phyloP scores from a whole-genome alignment of 2,113 vertebrate species.

The Bettongia penicillata region DNA sequence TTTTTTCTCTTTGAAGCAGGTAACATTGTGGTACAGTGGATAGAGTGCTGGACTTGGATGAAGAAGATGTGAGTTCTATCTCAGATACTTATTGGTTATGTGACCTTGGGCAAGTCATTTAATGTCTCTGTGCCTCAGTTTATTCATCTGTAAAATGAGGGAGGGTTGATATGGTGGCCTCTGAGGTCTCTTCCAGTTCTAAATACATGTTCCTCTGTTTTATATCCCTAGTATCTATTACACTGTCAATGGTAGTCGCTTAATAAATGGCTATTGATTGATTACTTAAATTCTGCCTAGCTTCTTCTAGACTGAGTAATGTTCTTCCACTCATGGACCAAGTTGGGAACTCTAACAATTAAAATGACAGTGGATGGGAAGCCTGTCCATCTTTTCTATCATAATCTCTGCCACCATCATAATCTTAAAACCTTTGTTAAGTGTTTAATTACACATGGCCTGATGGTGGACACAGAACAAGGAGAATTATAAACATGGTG shows the following conservation, averaged over 20 bases:
- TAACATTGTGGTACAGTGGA: not conserved
- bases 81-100: not conserved
- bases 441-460: conserved; percentile 13
- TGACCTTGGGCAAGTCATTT: not conserved
- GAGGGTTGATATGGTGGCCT: not conserved
- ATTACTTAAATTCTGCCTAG: not conserved
- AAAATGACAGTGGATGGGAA: not conserved
- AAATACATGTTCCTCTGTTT: not conserved
- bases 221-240: not conserved
- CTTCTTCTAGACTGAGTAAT: not conserved
- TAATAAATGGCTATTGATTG: not conserved
- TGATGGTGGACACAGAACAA: not conserved
- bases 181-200: not conserved
- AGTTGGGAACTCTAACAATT: not conserved
- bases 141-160: not conserved
- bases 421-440: not conserved
- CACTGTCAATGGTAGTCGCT: not conserved
- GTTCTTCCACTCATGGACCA: not conserved
- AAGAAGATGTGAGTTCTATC: not conserved
- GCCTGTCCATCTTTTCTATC: not conserved
- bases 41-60: not conserved
- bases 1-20: not conserved
- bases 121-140: not conserved
- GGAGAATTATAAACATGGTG: conserved; percentile 18
- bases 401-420: not conserved